phyloP scores from a whole-genome alignment of 2,888 invertebrate genomes.

The Alentia gelatinosa region DNA sequence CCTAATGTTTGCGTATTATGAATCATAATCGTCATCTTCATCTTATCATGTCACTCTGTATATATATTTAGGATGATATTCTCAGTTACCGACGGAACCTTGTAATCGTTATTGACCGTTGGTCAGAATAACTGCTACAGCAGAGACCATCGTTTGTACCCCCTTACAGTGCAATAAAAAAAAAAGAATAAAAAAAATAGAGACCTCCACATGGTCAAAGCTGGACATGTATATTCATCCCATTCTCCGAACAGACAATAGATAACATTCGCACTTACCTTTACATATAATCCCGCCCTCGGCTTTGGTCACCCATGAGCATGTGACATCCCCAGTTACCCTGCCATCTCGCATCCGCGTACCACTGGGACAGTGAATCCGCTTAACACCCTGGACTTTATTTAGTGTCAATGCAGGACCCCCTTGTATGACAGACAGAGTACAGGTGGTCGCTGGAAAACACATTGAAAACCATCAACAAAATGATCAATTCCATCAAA shows the following conservation, averaged over 20 bases:
- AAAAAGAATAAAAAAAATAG: not conserved
- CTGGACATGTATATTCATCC: too few species aligned
- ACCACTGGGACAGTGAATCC: not conserved
- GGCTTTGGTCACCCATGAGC: not conserved
- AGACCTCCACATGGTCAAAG: not conserved
- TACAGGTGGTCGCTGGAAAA: not conserved
- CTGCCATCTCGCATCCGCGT: not conserved
- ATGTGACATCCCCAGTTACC: not conserved
- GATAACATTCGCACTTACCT: not conserved
- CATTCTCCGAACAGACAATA: not conserved
- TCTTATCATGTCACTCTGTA: too few species aligned
- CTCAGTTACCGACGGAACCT: too few species aligned
- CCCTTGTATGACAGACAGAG: not conserved
- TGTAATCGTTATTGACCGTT: not conserved
- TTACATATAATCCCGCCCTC: not conserved
- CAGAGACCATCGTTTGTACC: not conserved
- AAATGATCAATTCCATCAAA: not conserved
- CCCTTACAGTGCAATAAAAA: not conserved
- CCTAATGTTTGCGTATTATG: too few species aligned
- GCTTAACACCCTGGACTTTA: not conserved
- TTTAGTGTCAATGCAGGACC: not conserved
- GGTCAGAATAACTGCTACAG: not conserved
- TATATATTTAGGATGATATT: too few species aligned
- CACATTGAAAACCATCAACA: not conserved
- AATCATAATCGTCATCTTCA: too few species aligned